These are phyloP conservation scores for Falco biarmicus DNA, from an alignment of 2,797 vertebrate species.

Conservation along the genomic window DNA sequence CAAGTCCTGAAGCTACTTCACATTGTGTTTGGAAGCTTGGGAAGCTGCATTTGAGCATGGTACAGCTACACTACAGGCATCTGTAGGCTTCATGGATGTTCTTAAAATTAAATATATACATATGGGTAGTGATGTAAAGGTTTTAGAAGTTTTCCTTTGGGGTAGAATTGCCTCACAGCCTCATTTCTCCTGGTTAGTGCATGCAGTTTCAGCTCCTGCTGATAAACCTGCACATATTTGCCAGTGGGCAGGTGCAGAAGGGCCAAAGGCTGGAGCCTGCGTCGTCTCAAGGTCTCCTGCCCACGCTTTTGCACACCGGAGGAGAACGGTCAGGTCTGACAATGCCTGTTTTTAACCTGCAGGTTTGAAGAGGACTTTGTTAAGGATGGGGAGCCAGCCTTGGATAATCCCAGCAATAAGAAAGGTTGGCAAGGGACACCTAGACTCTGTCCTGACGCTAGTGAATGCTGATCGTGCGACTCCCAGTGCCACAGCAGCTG, in stretches of 20 bases:
- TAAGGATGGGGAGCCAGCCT: constrained; percentile 69
- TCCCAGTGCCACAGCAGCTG: constrained; percentile 42
- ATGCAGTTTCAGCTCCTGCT: constrained; percentile 25
- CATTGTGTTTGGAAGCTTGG: neutral
- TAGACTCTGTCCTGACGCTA: constrained; percentile 45
- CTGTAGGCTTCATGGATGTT: neutral
- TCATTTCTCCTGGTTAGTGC: neutral
- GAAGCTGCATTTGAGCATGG: neutral
- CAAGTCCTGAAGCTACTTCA: neutral
- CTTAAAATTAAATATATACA: neutral
- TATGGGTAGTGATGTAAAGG: neutral
- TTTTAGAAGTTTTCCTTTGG: constrained; percentile 25
- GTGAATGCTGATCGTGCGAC: neutral
- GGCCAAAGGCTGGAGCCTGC: neutral
- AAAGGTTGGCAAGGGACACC: constrained; percentile 73
- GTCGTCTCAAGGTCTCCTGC: neutral
- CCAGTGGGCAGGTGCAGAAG: neutral
- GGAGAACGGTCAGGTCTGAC: constrained; percentile 47
- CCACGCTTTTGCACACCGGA: neutral
- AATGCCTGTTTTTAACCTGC: constrained; percentile 65
- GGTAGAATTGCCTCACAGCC: constrained; percentile 35
- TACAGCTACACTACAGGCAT: neutral
- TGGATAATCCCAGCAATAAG: constrained; percentile 71
- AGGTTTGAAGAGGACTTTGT: constrained; percentile 76
- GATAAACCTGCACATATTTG: neutral